Evolutionary conservation across 2,113 vertebrate genomes (phyloP), one percentile per base, ranked within the genome.

Genomic region (Alethe diademata): DNA sequence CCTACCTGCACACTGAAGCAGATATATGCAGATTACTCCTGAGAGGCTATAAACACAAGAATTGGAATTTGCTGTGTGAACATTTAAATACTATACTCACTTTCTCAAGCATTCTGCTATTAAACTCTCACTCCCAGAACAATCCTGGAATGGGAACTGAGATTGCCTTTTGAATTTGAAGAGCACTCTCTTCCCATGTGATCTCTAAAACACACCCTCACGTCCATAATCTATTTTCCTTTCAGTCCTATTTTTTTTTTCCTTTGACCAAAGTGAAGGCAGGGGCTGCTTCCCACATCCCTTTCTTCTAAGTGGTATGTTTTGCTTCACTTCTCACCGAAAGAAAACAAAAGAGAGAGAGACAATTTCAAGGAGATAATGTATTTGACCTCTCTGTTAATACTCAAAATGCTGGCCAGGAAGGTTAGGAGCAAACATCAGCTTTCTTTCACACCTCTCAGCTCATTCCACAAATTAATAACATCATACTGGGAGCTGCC

Each of bases 391-490:
- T 95, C 61, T 93, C 90, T 79, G 88, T 94, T 96, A 93, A 97
- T 97, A 97, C 96, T 97, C 94, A 96, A 92, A 97, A 94, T 89
- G 79, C 96, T 96, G 93, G 96, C 96, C 96, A 97, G 91, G 95
- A 97, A 96, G 95, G 96, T 97, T 97, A 97, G 92, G 72, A 97
- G 92, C 93, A 97, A 98, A 94, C 89, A 97, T 95, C 97, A 97
- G 95, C 95, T 97, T 95, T 95, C 92, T 96, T 98, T 98, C 96
- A 97, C 96, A 98, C 95, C 95, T 97, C 93, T 97, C 97, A 96
- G 95, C 93, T 97, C 94, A 95, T 97, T 96, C 92, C 94, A 95
- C 94, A 98, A 98, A 98, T 98, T 97, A 98, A 97, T 97, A 98
- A 94, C 93, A 96, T 94, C 60, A 42, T 94, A 94, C 89, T 83